Percentiles rank a stretch among this genome's conserved stretches.
These are phyloP conservation scores for Lampris incognitus DNA, from an alignment of 2,113 vertebrate genomes.

Conservation along the genomic window DNA sequence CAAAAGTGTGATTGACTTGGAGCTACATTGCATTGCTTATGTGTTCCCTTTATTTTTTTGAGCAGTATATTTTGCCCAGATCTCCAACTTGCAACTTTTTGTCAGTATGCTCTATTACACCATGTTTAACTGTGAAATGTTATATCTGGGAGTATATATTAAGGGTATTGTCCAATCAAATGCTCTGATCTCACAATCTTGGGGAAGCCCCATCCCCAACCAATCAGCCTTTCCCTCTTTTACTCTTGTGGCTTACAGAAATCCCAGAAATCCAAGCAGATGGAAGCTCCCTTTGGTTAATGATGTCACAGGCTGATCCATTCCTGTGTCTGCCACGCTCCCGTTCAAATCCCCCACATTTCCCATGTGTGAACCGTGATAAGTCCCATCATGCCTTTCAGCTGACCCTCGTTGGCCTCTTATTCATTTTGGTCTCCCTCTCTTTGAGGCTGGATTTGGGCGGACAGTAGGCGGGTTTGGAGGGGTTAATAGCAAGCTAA, in stretches of 20 bases:
- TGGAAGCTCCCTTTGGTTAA: constrained; percentile 79
- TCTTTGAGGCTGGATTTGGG: constrained; percentile 65
- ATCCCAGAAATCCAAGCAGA: constrained; percentile 76
- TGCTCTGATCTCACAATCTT: constrained; percentile 7
- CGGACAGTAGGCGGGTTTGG: constrained; percentile 46
- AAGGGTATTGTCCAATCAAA: constrained; percentile 33
- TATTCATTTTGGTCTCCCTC: constrained; percentile 55
- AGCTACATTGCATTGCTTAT: too few relatives aligned
- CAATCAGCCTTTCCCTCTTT: constrained; percentile 48
- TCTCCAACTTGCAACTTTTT: background rate
- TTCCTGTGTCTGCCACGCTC: constrained; percentile 74
- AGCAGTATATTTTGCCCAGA: too few relatives aligned
- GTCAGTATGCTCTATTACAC: background rate
- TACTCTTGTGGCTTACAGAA: constrained; percentile 73
- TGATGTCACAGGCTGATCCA: constrained; percentile 82
- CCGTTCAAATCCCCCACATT: constrained; percentile 72
- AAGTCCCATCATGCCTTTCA: constrained; percentile 81
- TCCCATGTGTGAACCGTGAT: constrained; percentile 76
- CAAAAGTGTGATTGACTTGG: too few relatives aligned
- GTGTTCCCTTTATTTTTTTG: too few relatives aligned
- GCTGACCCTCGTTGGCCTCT: constrained; percentile 71
- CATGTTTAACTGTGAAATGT: constrained; percentile 49
- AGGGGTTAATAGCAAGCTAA: constrained; percentile 75
- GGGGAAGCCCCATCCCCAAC: constrained; percentile 9
- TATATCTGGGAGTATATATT: constrained; percentile 40